phyloP scores from a whole-genome alignment of 2,888 invertebrate genomes.

The Cynaeus angustus region DNA sequence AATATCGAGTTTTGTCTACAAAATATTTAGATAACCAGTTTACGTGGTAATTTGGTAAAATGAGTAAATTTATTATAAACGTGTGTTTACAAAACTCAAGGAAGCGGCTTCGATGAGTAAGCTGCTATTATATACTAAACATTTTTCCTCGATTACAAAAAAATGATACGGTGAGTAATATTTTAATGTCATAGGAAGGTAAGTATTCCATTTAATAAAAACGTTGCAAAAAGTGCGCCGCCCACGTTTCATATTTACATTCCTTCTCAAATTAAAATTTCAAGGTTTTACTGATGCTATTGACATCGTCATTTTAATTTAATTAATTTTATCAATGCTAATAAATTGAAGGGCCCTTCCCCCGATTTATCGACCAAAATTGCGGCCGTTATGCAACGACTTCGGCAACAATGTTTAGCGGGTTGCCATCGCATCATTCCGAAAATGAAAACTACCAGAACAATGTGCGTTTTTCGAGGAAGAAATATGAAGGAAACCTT shows the following conservation, averaged over 20 bases:
- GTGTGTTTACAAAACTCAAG: slow-evolving; percentile 1
- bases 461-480: background rate
- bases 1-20: slow-evolving; percentile 21
- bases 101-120: slow-evolving; percentile 22
- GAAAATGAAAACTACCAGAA: background rate
- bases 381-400: slow-evolving; percentile 26
- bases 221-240: too few species aligned
- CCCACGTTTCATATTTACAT: background rate
- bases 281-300: slow-evolving; percentile 6
- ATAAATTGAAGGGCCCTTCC: background rate
- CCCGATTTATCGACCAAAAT: slow-evolving; percentile 21
- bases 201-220: too few species aligned
- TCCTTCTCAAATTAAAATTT: slow-evolving; percentile 13
- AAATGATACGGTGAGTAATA: too few species aligned
- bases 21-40: slow-evolving; percentile 32
- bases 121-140: background rate
- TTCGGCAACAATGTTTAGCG: slow-evolving; percentile 11
- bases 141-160: background rate
- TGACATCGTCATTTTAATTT: slow-evolving; percentile 5
- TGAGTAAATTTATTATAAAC: too few species aligned
- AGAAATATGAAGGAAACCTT: slow-evolving; percentile 24
- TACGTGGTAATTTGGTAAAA: slow-evolving; percentile 19
- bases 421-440: slow-evolving; percentile 15
- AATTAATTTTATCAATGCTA: slow-evolving; percentile 12
- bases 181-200: too few species aligned